These are phyloP conservation scores for Apamea anceps DNA, from an alignment of 2,888 invertebrate genomes.

Conservation along the genomic window DNA sequence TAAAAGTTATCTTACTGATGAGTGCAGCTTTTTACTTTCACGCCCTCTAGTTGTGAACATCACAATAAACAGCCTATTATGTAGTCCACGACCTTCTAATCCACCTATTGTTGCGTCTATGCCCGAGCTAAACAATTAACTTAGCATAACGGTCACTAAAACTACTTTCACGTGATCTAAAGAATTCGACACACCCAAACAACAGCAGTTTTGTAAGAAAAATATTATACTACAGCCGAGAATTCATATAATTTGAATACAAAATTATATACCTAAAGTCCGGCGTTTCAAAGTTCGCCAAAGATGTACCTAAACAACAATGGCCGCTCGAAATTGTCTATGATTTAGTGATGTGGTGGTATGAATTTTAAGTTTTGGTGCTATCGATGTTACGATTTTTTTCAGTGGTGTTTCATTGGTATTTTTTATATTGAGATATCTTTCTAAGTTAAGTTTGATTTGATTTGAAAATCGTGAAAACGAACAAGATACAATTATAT, in stretches of 20 bases:
- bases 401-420: too few relatives aligned
- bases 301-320: too few relatives aligned
- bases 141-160: slow-evolving; percentile 44
- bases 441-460: too few relatives aligned
- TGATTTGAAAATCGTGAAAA: too few relatives aligned
- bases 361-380: too few relatives aligned
- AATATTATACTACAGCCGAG: slow-evolving; percentile 44
- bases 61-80: slow-evolving; percentile 7
- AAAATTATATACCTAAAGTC: slow-evolving; percentile 28
- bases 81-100: slow-evolving; percentile 43
- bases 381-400: too few relatives aligned
- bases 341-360: too few relatives aligned
- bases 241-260: slow-evolving; percentile 53
- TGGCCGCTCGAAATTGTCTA: too few relatives aligned
- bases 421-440: too few relatives aligned
- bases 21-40: background rate
- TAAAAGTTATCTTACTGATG: background rate
- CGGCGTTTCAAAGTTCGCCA: too few relatives aligned
- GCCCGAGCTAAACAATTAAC: slow-evolving; percentile 42
- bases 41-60: background rate
- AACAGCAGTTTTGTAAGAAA: slow-evolving; percentile 56
- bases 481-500: too few relatives aligned
- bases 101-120: slow-evolving; percentile 45
- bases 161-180: slow-evolving; percentile 51
- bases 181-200: slow-evolving; percentile 54